Evolutionary conservation across 2,797 vertebrate species (phyloP), one percentile per base, ranked within the genome.

Genomic region (Pipistrellus kuhlii): DNA sequence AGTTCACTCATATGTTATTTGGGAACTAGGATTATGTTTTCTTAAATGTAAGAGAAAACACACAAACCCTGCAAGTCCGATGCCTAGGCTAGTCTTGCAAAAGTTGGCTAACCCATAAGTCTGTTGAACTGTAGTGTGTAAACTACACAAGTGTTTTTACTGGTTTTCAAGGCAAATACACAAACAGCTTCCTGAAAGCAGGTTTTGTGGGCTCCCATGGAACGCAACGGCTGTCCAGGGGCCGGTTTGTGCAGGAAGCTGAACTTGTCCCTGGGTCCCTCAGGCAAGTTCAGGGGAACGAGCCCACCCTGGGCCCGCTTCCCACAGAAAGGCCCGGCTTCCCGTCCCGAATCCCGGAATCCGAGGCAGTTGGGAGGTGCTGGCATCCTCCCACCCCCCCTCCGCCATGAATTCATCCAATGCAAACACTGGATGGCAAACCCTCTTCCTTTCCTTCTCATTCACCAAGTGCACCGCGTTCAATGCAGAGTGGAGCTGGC

Each of bases 81-180:
- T 64, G 20, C 20, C 6, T 10, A 44, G 57, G 71, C 51, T 66
- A 44, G 13, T 59, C 77, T 76, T 51, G 71, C 1, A 46, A 51
- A 90, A 75, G 62, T 35, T 46, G 64, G 35, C 48, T 38, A 68
- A 84, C 9, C 41, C 25, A 66, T 4, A 92, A 32, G 35, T 72
- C n/a, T 83, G 55, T 73, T 93, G 83, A 93, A 85, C 21, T 59
- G 12, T n/a, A 68, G 12, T 55, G 21, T 38, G 66, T 78, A 82
- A 92, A 73, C 73, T 27, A 76, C 12, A 11, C 11, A 51, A 75
- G 35, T 62, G 84, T 92, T 83, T 73, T 53, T 90, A 57, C 7
- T 92, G 71, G 41, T 41, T 87, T 90, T 92, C 41, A 92, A 30
- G 57, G 62, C 38, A 92, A 87, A 90, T 44, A 77, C 18, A 91